Base-by-base conservation (phyloP, 2,113 vertebrate genomes). In the Rhabdornis inornatus region DNA sequence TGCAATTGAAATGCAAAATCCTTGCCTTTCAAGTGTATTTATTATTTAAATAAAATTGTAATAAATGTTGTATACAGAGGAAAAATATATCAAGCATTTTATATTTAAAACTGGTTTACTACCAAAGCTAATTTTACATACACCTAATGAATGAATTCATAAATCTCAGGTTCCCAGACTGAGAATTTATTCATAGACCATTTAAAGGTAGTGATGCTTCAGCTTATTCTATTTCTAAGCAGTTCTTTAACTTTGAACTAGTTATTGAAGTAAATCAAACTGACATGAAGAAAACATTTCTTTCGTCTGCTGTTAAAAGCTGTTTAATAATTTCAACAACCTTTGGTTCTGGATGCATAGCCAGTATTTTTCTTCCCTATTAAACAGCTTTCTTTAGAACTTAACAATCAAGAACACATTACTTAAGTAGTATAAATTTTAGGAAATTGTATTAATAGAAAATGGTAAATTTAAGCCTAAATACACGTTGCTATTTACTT, bases 71-170 rank as follows among this genome's bases (percentile, higher is more conserved):
- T 37, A 39, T 59, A 35, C 42, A 42, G 37, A 77, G 7, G 16
- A 90, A 92, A 90, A 93, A 81, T 8, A 1, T 37, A 90, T 80
- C 50, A 81, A 81, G 64, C 6, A 39, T 81, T 86, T 92, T 83
- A 86, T 63, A 83, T 7, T 50, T 90, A 80, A 86, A 86, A 55
- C 33, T 35, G 22, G 4, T 61, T 92, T 93, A 87, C 65, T 91
- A 86, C 30, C 61, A 69, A 60, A 79, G 44, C 57, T 82, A 79
- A 90, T 90, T 79, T 94, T 92, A 86, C 31, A 63, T 55, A 55
- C 40, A 90, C 50, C 40, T 93, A 94, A 94, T 86, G 76, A 93
- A 90, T 90, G 53, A 63, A 94, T 90, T 93, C 71, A 83, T 86
- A 96, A 72, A 45, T 74, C 37, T 94, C 68, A 65, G 45, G 31